Percentiles rank a stretch among this genome's conserved stretches.
phyloP scores from a whole-genome alignment of 2,113 vertebrate genomes.

The Paralichthys olivaceus region DNA sequence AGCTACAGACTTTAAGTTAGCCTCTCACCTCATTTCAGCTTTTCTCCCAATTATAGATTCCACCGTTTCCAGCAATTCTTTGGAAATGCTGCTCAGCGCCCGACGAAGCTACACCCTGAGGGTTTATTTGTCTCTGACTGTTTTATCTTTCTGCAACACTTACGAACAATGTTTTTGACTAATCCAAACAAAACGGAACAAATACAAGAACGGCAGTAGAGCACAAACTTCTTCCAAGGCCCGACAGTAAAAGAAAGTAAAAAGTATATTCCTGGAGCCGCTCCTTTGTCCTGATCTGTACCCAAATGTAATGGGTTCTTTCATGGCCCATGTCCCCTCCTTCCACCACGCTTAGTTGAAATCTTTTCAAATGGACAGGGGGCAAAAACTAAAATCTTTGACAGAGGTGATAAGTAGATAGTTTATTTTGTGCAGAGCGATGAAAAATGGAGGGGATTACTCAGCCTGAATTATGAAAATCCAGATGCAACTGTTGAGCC shows the following conservation, averaged over 20 bases:
- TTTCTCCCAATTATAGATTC: background rate
- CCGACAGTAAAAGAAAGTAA: background rate
- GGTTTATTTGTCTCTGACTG: no score
- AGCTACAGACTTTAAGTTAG: background rate
- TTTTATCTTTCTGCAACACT: no score
- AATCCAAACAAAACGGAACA: no score
- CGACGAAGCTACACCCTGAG: background rate
- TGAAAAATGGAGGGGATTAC: background rate
- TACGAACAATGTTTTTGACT: no score
- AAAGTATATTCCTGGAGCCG: background rate
- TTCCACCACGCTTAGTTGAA: background rate
- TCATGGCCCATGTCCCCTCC: background rate
- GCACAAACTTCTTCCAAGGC: no score
- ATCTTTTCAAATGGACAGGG: background rate
- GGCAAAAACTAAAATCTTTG: no score
- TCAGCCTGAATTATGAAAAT: conserved; percentile 30
- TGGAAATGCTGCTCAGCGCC: background rate
- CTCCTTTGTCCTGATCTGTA: background rate
- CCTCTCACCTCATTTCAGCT: background rate
- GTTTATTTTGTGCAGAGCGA: background rate
- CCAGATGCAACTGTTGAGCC: background rate
- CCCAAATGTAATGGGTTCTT: background rate
- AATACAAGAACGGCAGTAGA: no score
- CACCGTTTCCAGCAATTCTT: background rate
- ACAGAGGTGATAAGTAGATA: no score